Evolutionary conservation across 2,888 invertebrate species (phyloP).

Genomic region (Trachelus tabidus): DNA sequence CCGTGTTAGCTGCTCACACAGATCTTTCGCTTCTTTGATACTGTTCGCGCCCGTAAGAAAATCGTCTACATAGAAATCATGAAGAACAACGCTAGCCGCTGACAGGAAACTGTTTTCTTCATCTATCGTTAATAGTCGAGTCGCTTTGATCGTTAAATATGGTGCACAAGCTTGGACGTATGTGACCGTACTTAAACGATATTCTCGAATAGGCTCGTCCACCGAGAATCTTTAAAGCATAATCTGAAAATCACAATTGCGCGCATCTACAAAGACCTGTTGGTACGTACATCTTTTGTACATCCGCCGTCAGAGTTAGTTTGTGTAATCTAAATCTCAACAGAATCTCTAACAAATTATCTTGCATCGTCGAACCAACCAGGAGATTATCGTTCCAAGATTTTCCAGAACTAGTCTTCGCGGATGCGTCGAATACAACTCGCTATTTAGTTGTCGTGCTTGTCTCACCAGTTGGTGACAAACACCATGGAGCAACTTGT

Average conservation of each 20-base stretch:
- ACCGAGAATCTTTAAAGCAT: too few relatives aligned
- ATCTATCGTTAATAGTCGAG: neutral
- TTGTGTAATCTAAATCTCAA: slow-evolving; percentile 11
- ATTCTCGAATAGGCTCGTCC: too few relatives aligned
- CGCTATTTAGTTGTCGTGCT: slow-evolving; percentile 11
- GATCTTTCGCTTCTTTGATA: neutral
- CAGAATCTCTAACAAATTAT: slow-evolving; percentile 7
- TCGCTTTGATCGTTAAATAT: neutral
- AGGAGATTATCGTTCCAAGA: slow-evolving; percentile 14
- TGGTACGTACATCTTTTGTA: too few relatives aligned
- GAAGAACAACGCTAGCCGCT: neutral
- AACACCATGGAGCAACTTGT: neutral
- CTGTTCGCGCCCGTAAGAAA: neutral
- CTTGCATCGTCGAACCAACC: slow-evolving; percentile 13
- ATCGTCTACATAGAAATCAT: slow-evolving; percentile 1
- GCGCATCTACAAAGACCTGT: too few relatives aligned
- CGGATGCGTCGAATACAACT: neutral
- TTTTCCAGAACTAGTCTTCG: slow-evolving; percentile 8
- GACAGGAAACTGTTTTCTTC: neutral
- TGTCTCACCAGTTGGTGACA: slow-evolving; percentile 11
- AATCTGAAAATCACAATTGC: too few relatives aligned
- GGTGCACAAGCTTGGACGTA: slow-evolving; percentile 1
- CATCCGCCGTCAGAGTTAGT: neutral
- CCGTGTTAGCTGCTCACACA: neutral
- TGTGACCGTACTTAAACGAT: neutral